These are phyloP conservation scores for Arenaria interpres DNA, from an alignment of 2,113 vertebrate species.

Conservation along the genomic window DNA sequence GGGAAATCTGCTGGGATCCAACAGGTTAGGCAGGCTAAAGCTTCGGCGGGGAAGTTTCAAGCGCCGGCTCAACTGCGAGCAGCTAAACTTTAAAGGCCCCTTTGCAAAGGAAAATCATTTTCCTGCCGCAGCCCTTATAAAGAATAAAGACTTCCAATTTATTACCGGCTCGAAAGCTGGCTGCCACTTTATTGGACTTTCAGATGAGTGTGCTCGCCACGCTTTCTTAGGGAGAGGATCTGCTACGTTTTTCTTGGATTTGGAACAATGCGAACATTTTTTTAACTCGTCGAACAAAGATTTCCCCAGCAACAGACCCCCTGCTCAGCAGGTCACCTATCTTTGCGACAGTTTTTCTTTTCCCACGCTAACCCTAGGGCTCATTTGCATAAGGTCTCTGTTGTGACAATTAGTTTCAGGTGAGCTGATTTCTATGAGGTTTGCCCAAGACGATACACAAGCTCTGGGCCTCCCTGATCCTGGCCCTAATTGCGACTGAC, in stretches of 20 bases:
- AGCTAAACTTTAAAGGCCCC: conserved; percentile 63
- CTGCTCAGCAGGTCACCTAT: conserved; percentile 97
- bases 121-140: conserved; percentile 65
- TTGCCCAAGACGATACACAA: conserved; percentile 85
- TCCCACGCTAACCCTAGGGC: conserved; percentile 98
- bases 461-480: conserved; percentile 87
- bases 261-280: conserved; percentile 86
- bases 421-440: conserved; percentile 97
- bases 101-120: conserved; percentile 70
- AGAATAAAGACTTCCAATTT: conserved; percentile 75
- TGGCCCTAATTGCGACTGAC: conserved; percentile 98
- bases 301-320: conserved; percentile 92
- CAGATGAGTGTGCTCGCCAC: conserved; percentile 78
- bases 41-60: conserved; percentile 9
- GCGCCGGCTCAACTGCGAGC: conserved; percentile 18
- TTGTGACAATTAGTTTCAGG: conserved; percentile 99
- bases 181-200: conserved; percentile 76
- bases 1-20: conserved; percentile 9
- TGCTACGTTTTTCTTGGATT: conserved; percentile 73
- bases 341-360: conserved; percentile 92
- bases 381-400: conserved; percentile 96
- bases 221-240: conserved; percentile 70
- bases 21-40: conserved; percentile 22
- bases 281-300: conserved; percentile 92
- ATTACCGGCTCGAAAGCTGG: conserved; percentile 67